Base-by-base conservation (phyloP, 2,797 vertebrate species). In the Coregonus ussuriensis region DNA sequence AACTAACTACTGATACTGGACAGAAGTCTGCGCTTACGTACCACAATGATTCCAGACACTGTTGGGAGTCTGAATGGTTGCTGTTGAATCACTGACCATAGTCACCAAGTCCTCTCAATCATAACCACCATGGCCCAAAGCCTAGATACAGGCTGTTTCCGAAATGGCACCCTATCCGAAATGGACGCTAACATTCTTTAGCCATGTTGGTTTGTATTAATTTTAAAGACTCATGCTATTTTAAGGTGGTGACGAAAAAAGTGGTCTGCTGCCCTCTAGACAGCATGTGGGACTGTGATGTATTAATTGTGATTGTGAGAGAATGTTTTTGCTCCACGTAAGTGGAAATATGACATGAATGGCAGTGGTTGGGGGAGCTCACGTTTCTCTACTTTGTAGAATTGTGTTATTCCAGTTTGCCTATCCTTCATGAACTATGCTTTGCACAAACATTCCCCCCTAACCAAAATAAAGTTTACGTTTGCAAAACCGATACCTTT, bases 381-480 rank as follows among this genome's bases (percentile, higher is more conserved):
- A 80, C 86, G 31, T 91, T 89, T 90, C 86, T 90, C 87, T 87
- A 88, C 89, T 91, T 89, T 92, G 89, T 91, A 86, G 88, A 91
- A 92, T 89, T 91, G 89, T 92, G 89, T 93, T 93, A 91, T 92
- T 93, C 91, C 91, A 92, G 88, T 91, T 88, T 91, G 88, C 88
- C 83, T 89, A 89, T 92, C 84, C 88, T 95, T 93, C 90, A 93
- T 92, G 93, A 93, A 93, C 87, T 87, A 88, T 89, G 92, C 94
- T 92, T 94, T 94, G 94, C 94, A 95, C 94, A 94, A 94, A 94
- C 93, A 94, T 94, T 93, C 92, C 93, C 86, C 91, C 92, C 87
- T 89, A 93, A 94, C 93, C 93, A 94, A 93, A 95, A 94, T 95
- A 94, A 95, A 95, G 90, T 93, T 92, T 94, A 91, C 89, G 90